Base-by-base conservation (phyloP, 1,140 invertebrate genomes). In the Drosophila rufa region DNA sequence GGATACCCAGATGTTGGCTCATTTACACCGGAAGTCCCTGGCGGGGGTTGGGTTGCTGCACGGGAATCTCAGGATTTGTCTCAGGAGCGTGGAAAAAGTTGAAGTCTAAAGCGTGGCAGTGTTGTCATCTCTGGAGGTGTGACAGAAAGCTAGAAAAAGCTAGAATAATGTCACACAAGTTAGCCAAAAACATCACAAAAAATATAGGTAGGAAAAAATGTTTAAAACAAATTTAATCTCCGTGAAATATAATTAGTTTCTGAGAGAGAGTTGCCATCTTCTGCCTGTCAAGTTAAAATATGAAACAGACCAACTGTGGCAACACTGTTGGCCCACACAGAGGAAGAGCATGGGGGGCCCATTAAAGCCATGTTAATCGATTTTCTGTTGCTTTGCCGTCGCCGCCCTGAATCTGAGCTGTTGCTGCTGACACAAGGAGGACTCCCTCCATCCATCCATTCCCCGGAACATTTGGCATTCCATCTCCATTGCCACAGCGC, bases 341-440 rank as follows among this genome's bases (percentile, higher is more conserved):
- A 27, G 14, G 33, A 25, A 9, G n/a, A 14, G 48, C 38, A 27
- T 38, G 6, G 27, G 33, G 15, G 58, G 25, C 46, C 62, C 76
- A 86, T 86, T 86, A 82, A 86, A 79, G 79, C 82, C 79, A 69
- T 86, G 82, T 86, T 86, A 86, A 86, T 86, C 82, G 82, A 86
- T 86, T 86, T 86, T 86, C 75, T 86, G 79, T 79, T 85, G 82
- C 82, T 66, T 75, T 58, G 77, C 75, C 75, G 45, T 59, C 51
- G 48, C 53, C 76, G n/a, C 25, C 33, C 38, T 17, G 33, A 17
- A 19, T 40, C 43, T 45, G 53, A 59, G 67, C 78, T 80, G 73
- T 76, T 53, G 50, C 27, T 76, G 79, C 68, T 78, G 74, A 67
- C 79, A 81, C 43, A 55, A 9, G 51, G n/a, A 58, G 62, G 1